Evolutionary conservation across 2,113 vertebrate genomes (phyloP).

Genomic region (Eolophus roseicapilla): DNA sequence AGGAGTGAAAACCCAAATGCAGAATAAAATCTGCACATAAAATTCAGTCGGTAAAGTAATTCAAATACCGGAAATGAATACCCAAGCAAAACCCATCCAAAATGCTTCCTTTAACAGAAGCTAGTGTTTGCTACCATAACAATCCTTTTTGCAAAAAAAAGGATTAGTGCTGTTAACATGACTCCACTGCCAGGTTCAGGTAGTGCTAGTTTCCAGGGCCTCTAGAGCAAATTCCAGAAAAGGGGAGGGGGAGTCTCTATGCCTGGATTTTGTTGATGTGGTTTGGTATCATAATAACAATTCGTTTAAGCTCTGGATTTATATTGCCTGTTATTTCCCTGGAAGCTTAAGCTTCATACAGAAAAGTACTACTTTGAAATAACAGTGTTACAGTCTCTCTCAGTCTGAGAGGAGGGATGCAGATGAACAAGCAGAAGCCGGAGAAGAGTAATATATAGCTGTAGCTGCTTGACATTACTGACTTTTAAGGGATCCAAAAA

Average conservation of each 20-base stretch:
- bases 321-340: conserved; percentile 4
- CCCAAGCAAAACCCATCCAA: background rate
- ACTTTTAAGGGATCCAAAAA: conserved; percentile 28
- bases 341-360: background rate
- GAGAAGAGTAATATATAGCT: background rate
- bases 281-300: background rate
- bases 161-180: conserved; percentile 8
- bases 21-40: background rate
- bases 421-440: background rate
- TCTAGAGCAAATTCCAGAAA: background rate
- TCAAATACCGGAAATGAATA: background rate
- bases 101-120: conserved; percentile 13
- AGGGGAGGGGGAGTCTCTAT: background rate
- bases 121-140: conserved; percentile 43
- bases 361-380: background rate
- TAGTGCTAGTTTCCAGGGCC: background rate
- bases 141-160: background rate
- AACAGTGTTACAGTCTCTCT: background rate
- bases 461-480: conserved; percentile 13
- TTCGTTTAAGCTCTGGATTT: background rate
- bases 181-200: background rate
- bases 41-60: background rate
- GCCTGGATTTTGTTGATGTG: conserved; percentile 18
- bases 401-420: background rate
- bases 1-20: background rate